Evolutionary conservation across 2,888 invertebrate species (phyloP).

Genomic region (Agrotis ipsilon): DNA sequence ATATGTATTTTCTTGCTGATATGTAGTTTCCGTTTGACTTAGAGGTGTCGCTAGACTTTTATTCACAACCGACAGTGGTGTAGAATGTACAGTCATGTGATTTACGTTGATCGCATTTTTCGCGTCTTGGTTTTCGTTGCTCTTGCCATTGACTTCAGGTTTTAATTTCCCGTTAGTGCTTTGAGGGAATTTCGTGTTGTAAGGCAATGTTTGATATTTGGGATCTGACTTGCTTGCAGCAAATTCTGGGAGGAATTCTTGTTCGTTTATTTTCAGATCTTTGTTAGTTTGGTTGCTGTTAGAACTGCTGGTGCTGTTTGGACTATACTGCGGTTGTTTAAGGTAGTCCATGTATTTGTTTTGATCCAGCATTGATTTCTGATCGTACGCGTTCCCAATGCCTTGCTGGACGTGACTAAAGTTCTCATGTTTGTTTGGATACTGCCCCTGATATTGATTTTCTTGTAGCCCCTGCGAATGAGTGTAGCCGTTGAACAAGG

Average conservation of each 20-base stretch:
- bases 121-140: conserved; percentile 79
- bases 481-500: conserved; percentile 86
- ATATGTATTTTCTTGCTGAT: conserved; percentile 90
- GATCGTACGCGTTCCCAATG: conserved; percentile 87
- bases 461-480: conserved; percentile 82
- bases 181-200: conserved; percentile 96
- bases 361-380: conserved; percentile 85
- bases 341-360: conserved; percentile 90
- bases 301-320: conserved; percentile 89
- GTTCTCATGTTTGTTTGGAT: conserved; percentile 84
- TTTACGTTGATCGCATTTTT: conserved; percentile 86
- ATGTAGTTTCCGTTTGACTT: conserved; percentile 91
- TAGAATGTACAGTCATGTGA: conserved; percentile 91
- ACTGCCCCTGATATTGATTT: conserved; percentile 84
- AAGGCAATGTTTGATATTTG: conserved; percentile 97
- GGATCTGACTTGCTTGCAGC: conserved; percentile 96
- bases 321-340: conserved; percentile 91
- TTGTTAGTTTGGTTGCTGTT: conserved; percentile 88
- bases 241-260: conserved; percentile 93
- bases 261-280: conserved; percentile 88
- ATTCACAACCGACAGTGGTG: conserved; percentile 90
- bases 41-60: conserved; percentile 93
- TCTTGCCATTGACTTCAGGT: conserved; percentile 83
- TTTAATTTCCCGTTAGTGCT: conserved; percentile 85
- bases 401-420: conserved; percentile 88